Conservation (phyloP, 2,888 invertebrate species). For the Timandra comae region DNA sequence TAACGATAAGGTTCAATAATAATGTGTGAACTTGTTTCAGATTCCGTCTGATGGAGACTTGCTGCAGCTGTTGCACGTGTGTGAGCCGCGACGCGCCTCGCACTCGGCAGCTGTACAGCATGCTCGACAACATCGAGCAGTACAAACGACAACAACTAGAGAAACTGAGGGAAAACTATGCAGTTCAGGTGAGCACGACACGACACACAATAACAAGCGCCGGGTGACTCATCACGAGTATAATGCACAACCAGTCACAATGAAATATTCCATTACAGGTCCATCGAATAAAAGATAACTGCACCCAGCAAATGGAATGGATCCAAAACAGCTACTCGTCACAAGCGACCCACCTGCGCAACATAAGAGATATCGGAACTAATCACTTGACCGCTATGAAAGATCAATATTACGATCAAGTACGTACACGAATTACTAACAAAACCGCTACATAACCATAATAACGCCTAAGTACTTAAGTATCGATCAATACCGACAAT, state of each 20-base stretch:
- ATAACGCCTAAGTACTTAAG: too few relatives aligned
- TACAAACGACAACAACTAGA: slow-evolving; percentile 94
- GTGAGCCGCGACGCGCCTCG: slow-evolving; percentile 84
- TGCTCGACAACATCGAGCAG: slow-evolving; percentile 93
- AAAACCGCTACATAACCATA: not conserved
- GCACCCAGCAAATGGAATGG: slow-evolving; percentile 95
- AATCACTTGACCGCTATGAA: slow-evolving; percentile 89
- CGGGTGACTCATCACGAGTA: too few relatives aligned
- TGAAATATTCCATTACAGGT: slow-evolving; percentile 72
- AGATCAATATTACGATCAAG: slow-evolving; percentile 96
- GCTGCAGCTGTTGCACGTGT: slow-evolving; percentile 87
- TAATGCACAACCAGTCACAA: not conserved
- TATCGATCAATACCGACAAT: not conserved
- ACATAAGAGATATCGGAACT: slow-evolving; percentile 94
- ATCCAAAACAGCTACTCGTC: slow-evolving; percentile 93
- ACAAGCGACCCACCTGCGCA: slow-evolving; percentile 90
- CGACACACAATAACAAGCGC: too few relatives aligned
- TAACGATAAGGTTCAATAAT: slow-evolving; percentile 7
- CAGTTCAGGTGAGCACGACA: slow-evolving; percentile 91
- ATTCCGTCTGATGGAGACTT: slow-evolving; percentile 83
- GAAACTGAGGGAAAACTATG: slow-evolving; percentile 92
- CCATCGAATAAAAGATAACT: slow-evolving; percentile 94
- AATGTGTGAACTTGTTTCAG: slow-evolving; percentile 60
- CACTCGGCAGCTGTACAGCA: slow-evolving; percentile 88
- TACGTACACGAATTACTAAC: slow-evolving; percentile 5